Evolutionary conservation across 37 sponge, comb jelly and placozoan species (phyloP).

Genomic region (Axinella damicornis): DNA sequence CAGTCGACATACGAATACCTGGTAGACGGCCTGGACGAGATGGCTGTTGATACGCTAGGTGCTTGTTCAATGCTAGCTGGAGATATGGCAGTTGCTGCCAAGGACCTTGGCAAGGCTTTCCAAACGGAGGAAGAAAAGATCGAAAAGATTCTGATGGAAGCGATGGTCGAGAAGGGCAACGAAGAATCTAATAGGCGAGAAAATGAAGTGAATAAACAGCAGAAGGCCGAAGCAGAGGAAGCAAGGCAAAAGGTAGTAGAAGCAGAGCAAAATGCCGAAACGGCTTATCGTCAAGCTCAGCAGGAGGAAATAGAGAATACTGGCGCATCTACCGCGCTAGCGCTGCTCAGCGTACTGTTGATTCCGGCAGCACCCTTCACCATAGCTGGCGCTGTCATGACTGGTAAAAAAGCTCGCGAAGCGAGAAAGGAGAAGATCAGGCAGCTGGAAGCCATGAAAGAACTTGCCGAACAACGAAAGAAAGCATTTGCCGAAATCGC

Average conservation of each 20-base stretch:
- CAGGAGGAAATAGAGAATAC: not conserved
- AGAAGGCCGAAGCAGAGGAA: conserved; percentile 18
- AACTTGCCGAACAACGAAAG: conserved; percentile 23
- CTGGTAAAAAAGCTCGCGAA: not conserved
- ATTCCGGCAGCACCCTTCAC: too few species aligned
- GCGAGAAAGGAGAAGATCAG: not conserved
- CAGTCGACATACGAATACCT: conserved; percentile 61
- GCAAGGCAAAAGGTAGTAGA: not conserved
- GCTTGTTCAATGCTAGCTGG: conserved; percentile 39
- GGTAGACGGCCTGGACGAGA: conserved; percentile 49
- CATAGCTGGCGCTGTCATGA: too few species aligned
- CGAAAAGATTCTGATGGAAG: not conserved
- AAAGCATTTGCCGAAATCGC: conserved; percentile 30
- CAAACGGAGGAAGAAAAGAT: conserved; percentile 35
- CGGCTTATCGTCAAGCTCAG: not conserved
- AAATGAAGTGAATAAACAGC: conserved; percentile 7
- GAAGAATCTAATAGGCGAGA: not conserved
- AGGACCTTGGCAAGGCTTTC: conserved; percentile 46
- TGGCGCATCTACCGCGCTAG: too few species aligned
- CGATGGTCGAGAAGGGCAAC: not conserved
- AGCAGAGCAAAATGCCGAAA: not conserved
- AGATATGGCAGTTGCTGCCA: conserved; percentile 62
- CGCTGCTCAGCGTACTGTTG: too few species aligned
- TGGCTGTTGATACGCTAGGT: conserved; percentile 62
- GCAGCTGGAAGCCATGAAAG: conserved; percentile 2